These are phyloP conservation scores for Pampus argenteus DNA, from an alignment of 2,797 vertebrate genomes.

Conservation along the genomic window DNA sequence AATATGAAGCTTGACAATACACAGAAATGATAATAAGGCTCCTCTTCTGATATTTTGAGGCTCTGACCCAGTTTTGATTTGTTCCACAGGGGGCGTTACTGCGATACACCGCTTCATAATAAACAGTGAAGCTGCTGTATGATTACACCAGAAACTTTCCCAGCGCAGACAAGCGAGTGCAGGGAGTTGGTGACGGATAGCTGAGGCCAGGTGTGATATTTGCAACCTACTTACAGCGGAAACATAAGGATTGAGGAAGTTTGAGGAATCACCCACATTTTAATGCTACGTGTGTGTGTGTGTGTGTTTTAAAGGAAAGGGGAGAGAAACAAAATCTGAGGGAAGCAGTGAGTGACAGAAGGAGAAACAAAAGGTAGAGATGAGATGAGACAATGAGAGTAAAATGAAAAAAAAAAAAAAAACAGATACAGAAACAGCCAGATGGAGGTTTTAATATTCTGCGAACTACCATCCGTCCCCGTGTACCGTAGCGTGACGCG, in stretches of 20 bases:
- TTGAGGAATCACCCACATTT: slow-evolving; percentile 28
- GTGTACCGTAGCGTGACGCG: slow-evolving; percentile 27
- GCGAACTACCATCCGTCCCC: slow-evolving; percentile 25
- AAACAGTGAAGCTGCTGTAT: slow-evolving; percentile 49
- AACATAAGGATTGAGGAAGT: slow-evolving; percentile 13
- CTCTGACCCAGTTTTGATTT: slow-evolving; percentile 82
- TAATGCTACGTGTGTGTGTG: slow-evolving; percentile 13
- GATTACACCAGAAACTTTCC: slow-evolving; percentile 55
- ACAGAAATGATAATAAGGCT: slow-evolving; percentile 75
- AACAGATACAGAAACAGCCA: slow-evolving; percentile 33
- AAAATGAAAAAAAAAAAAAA: slow-evolving; percentile 54
- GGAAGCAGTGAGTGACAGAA: slow-evolving; percentile 25
- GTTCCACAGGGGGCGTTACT: slow-evolving; percentile 62
- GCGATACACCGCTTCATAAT: slow-evolving; percentile 55
- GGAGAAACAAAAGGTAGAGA: slow-evolving; percentile 24
- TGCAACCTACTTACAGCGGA: slow-evolving; percentile 20
- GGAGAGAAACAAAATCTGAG: slow-evolving; percentile 28
- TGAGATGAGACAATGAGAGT: slow-evolving; percentile 12
- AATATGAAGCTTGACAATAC: slow-evolving; percentile 67
- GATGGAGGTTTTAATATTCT: slow-evolving; percentile 54
- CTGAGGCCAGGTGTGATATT: slow-evolving; percentile 18
- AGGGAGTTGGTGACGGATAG: slow-evolving; percentile 28
- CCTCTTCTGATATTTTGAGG: slow-evolving; percentile 73
- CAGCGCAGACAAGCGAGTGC: slow-evolving; percentile 17
- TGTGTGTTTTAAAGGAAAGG: slow-evolving; percentile 31